Evolutionary conservation across 2,888 invertebrate species (phyloP), one percentile per base, ranked within the genome.

Genomic region (Xanthostigma xanthostigma): DNA sequence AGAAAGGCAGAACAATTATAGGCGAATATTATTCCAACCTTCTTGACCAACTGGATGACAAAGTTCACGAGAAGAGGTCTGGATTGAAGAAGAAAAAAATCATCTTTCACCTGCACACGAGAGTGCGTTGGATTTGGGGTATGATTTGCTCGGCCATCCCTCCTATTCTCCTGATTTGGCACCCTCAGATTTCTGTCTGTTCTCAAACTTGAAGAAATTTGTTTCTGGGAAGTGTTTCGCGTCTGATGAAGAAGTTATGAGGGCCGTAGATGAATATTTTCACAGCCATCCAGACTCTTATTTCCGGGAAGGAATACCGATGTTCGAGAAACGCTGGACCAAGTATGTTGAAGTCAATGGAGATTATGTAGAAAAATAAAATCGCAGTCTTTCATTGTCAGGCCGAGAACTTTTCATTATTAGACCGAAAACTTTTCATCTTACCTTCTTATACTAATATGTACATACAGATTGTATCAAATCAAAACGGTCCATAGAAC

Each of bases 21-120:
- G 46, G 45, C n/a, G 45, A 48, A 43, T 53, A 52, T 44, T 54
- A 47, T 33, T 27, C 39, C 12, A 41, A 34, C 11, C 37, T 51
- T 46, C 46, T 52, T 37, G 49, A 50, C 48, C 49, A 50, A 41
- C 49, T 50, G 36, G 41, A 43, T 43, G 33, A 12, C 3, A 44
- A 51, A 48, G 49, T 52, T 45, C 41, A 34, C 35, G 37, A 51
- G 46, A 54, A 50, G 40, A 50, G 48, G 45, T 48, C 53, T 49
- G 53, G 50, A 9, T 49, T 52, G 46, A 41, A 50, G 44, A 48
- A 51, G 50, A 53, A 54, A 52, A 56, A 54, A 53, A 52, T 49
- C 45, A 48, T 53, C 33, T 53, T 54, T 48, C 51, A 54, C 46
- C 53, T 52, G 42, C 51, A 52, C 51, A 54, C 42, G 53, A 50